Percentiles rank a stretch among this genome's conserved stretches.
Conservation (phyloP, 2,797 vertebrate species). For the Eupleurogrammus muticus region DNA sequence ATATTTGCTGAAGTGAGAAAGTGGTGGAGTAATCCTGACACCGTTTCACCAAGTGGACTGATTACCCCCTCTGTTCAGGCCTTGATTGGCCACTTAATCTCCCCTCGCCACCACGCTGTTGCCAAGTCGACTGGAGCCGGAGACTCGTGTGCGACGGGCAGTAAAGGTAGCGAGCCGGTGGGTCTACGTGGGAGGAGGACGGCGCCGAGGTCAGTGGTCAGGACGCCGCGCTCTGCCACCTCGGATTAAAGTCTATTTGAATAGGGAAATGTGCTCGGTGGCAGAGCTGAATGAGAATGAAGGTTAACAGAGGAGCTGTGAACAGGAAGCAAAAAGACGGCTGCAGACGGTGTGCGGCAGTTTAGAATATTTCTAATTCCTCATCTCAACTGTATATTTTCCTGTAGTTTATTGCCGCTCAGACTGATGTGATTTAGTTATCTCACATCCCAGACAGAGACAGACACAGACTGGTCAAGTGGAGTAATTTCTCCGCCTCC, state of each 20-base stretch:
- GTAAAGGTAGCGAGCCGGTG: constrained; percentile 43
- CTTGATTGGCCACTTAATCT: constrained; percentile 87
- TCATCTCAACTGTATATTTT: constrained; percentile 28
- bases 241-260: constrained; percentile 65
- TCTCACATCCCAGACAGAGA: constrained; percentile 58
- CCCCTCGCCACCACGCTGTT: constrained; percentile 56
- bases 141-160: constrained; percentile 12
- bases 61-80: constrained; percentile 77
- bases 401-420: constrained; percentile 23
- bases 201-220: constrained; percentile 54
- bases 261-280: constrained; percentile 62
- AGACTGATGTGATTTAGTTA: constrained; percentile 66
- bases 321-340: constrained; percentile 10
- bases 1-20: constrained; percentile 63
- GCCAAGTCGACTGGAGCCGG: constrained; percentile 71
- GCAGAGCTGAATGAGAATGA: constrained; percentile 48
- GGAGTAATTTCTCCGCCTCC: constrained; percentile 71
- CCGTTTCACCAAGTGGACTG: constrained; percentile 78
- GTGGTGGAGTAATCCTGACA: constrained; percentile 64
- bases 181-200: constrained; percentile 54
- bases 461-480: constrained; percentile 75
- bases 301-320: constrained; percentile 37
- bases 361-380: constrained; percentile 28
- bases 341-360: constrained; percentile 7
- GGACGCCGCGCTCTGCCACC: constrained; percentile 57